Percentiles rank a stretch among this genome's conserved stretches.
Conservation (phyloP, 2,888 invertebrate genomes). For the Criorhina ranunculi region DNA sequence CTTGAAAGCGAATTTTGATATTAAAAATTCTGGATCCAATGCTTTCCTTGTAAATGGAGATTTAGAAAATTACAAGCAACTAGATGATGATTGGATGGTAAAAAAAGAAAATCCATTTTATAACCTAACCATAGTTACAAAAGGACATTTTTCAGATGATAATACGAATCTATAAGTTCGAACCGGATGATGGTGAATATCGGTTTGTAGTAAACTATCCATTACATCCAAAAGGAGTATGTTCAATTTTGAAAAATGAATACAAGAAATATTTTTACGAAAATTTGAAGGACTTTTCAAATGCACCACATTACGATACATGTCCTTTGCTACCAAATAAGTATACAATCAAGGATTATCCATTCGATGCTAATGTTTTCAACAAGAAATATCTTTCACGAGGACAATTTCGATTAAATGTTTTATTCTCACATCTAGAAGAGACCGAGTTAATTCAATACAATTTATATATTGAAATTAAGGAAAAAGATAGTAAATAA, state of each 20-base stretch:
- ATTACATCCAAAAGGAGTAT: constrained; percentile 77
- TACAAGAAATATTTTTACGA: constrained; percentile 80
- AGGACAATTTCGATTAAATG: constrained; percentile 78
- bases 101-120: background rate
- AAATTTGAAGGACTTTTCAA: constrained; percentile 79
- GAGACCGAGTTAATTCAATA: constrained; percentile 77
- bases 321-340: constrained; percentile 79
- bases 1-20: constrained; percentile 72
- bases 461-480: too few species aligned
- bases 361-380: constrained; percentile 77
- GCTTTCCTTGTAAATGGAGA: constrained; percentile 78
- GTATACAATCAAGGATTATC: constrained; percentile 79
- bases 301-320: constrained; percentile 80
- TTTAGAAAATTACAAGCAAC: constrained; percentile 76
- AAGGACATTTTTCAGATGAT: background rate
- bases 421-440: constrained; percentile 63
- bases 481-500: too few species aligned
- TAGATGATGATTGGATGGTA: constrained; percentile 81
- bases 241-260: constrained; percentile 77
- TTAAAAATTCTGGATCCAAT: constrained; percentile 76
- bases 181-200: constrained; percentile 60
- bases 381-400: constrained; percentile 74
- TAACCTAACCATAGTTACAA: background rate
- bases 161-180: background rate
- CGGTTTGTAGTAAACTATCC: constrained; percentile 58